Conservation (phyloP, 2,113 vertebrate species). For the Girardinichthys multiradiatus region DNA sequence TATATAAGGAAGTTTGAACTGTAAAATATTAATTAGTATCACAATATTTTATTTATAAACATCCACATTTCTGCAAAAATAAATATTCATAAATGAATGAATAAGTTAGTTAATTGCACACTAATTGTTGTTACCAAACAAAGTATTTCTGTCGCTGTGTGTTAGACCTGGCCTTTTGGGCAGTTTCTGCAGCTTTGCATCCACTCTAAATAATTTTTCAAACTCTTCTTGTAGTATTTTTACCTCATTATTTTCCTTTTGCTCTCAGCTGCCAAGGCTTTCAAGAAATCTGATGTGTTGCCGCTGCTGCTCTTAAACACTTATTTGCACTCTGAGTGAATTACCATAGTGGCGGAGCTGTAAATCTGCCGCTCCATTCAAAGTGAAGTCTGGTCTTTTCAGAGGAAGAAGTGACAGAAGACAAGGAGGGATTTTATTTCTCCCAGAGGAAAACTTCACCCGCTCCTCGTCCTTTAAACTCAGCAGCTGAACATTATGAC, state of each 20-base stretch:
- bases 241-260: not conserved
- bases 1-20: no score
- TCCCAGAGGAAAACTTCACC: conserved; percentile 7
- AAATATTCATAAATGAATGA: not conserved
- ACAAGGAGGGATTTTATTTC: conserved; percentile 2
- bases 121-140: no score
- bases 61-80: not conserved
- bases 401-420: not conserved
- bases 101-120: no score
- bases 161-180: not conserved
- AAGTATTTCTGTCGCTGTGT: no score
- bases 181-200: not conserved
- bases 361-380: conserved; percentile 19
- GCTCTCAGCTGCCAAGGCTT: not conserved
- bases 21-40: no score
- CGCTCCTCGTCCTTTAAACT: conserved; percentile 11
- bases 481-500: not conserved
- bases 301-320: not conserved
- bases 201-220: not conserved
- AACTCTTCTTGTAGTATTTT: not conserved
- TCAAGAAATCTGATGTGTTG: not conserved
- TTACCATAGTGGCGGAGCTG: conserved; percentile 3
- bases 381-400: conserved; percentile 13
- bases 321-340: conserved; percentile 5
- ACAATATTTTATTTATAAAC: no score